phyloP scores from a whole-genome alignment of 1,140 invertebrate genomes.

The Campoletis sonorensis region DNA sequence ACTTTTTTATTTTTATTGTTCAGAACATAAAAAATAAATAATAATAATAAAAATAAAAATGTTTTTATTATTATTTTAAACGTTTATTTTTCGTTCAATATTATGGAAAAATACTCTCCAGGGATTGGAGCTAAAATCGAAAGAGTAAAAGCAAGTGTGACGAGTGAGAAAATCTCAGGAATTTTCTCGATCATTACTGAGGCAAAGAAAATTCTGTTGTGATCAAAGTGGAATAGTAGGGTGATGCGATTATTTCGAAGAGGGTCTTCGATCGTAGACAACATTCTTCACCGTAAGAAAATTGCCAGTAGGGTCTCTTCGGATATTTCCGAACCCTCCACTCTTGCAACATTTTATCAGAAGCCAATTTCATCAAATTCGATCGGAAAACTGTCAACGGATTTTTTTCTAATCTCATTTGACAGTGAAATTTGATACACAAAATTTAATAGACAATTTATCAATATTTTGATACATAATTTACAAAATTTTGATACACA shows the following conservation, averaged over 20 bases:
- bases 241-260: conserved; percentile 1
- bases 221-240: neutral
- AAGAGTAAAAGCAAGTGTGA: neutral
- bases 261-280: neutral
- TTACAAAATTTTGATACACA: too few relatives aligned
- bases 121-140: neutral
- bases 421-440: too few relatives aligned
- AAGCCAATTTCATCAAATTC: neutral
- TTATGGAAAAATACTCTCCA: neutral
- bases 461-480: too few relatives aligned
- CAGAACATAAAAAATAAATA: too few relatives aligned
- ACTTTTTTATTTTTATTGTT: too few relatives aligned
- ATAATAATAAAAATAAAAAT: too few relatives aligned
- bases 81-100: too few relatives aligned
- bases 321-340: neutral
- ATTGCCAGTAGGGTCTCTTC: conserved; percentile 37
- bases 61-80: too few relatives aligned
- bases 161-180: neutral
- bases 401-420: too few relatives aligned
- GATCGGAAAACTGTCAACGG: neutral
- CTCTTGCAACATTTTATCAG: neutral
- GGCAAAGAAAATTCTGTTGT: neutral
- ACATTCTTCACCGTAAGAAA: neutral
- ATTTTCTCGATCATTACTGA: neutral
- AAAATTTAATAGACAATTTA: too few relatives aligned